These are phyloP conservation scores for Oryzias javanicus DNA, from an alignment of 2,113 vertebrate genomes.

Conservation along the genomic window DNA sequence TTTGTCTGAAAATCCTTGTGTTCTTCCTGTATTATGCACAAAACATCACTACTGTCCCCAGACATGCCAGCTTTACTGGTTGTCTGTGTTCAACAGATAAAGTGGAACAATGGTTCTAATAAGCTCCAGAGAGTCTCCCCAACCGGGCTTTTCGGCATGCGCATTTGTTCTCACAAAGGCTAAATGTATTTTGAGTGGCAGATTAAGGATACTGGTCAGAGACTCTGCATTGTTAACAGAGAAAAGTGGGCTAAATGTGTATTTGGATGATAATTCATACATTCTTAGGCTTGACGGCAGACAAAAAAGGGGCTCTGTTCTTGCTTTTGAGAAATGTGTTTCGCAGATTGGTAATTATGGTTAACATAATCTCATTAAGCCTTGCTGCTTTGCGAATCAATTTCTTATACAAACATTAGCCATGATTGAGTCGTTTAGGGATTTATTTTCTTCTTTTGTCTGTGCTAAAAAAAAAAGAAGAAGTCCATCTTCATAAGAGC, in stretches of 20 bases:
- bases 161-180: conserved; percentile 79
- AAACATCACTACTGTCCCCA: conserved; percentile 49
- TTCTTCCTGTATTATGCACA: conserved; percentile 57
- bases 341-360: conserved; percentile 69
- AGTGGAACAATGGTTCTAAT: conserved; percentile 81
- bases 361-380: conserved; percentile 69
- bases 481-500: conserved; percentile 29
- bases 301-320: conserved; percentile 44
- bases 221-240: conserved; percentile 70
- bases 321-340: conserved; percentile 55
- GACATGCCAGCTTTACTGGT: conserved; percentile 57
- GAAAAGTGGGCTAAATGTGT: conserved; percentile 76
- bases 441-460: conserved; percentile 61
- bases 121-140: conserved; percentile 67
- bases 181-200: conserved; percentile 73
- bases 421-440: conserved; percentile 63
- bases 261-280: conserved; percentile 79
- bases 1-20: conserved; percentile 55
- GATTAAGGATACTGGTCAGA: conserved; percentile 73
- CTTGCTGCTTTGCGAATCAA: conserved; percentile 62
- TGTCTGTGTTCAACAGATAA: conserved; percentile 81
- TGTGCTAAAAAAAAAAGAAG: conserved; percentile 44
- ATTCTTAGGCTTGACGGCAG: conserved; percentile 61
- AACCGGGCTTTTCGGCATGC: conserved; percentile 70
- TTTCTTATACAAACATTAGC: conserved; percentile 64